A percentile compares a stretch with the other conserved stretches of the same genome.
These are phyloP conservation scores for Homarus americanus DNA, from an alignment of 1,140 invertebrate species.

Conservation along the genomic window DNA sequence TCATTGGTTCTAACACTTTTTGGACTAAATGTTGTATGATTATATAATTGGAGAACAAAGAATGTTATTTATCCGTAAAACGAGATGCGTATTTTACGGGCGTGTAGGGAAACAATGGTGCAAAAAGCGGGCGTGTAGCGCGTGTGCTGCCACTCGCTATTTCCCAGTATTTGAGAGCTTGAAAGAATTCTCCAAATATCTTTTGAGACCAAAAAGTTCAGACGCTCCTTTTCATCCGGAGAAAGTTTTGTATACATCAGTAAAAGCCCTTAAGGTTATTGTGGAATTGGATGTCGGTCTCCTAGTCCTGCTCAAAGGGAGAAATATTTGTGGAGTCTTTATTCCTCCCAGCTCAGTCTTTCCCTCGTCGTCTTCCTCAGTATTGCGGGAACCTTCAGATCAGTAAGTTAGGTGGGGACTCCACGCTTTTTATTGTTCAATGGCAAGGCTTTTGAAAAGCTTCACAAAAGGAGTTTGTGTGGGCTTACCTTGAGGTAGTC, in stretches of 20 bases:
- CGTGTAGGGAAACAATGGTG: background rate
- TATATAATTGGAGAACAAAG: too few relatives aligned
- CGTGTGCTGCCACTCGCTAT: background rate
- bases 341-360: background rate
- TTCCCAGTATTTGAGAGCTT: conserved; percentile 7
- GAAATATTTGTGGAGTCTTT: conserved; percentile 16
- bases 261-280: conserved; percentile 19
- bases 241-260: conserved; percentile 22
- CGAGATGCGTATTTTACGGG: background rate
- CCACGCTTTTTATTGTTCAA: background rate
- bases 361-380: background rate
- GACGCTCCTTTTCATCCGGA: background rate
- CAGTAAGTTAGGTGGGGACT: conserved; percentile 2
- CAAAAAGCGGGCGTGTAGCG: background rate
- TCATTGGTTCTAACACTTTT: too few relatives aligned
- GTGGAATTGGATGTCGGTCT: background rate
- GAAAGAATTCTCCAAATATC: conserved; percentile 16
- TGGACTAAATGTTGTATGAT: too few relatives aligned
- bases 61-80: too few relatives aligned
- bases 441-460: background rate
- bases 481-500: background rate
- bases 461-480: conserved; percentile 11
- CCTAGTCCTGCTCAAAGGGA: conserved; percentile 8
- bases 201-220: background rate
- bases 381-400: conserved; percentile 5